A percentile compares a stretch with the other conserved stretches of the same genome.
These are phyloP conservation scores for Miltochrista miniata DNA, from an alignment of 2,888 invertebrate species.

Conservation along the genomic window DNA sequence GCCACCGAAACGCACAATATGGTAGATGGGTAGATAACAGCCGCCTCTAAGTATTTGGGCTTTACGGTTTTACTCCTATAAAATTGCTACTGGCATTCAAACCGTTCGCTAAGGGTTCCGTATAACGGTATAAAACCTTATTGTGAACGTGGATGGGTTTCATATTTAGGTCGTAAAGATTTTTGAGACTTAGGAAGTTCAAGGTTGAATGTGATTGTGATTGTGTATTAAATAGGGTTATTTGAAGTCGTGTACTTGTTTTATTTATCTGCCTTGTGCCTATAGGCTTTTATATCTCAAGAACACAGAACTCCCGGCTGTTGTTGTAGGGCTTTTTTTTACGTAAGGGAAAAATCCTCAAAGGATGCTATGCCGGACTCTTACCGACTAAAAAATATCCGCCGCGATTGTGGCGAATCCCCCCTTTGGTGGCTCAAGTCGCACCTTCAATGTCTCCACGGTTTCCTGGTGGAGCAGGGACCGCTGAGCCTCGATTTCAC, in stretches of 20 bases:
- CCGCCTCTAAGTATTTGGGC: conserved; percentile 64
- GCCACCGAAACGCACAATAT: conserved; percentile 76
- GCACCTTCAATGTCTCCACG: too few relatives aligned
- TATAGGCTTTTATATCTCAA: too few relatives aligned
- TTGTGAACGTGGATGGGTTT: conserved; percentile 40
- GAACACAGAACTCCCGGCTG: too few relatives aligned
- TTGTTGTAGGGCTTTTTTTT: too few relatives aligned
- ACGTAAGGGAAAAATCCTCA: too few relatives aligned
- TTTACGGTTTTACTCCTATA: conserved; percentile 58
- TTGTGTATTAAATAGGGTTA: background rate
- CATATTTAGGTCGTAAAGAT: conserved; percentile 35
- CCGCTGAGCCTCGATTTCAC: too few relatives aligned
- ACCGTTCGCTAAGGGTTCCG: conserved; percentile 31
- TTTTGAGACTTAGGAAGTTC: conserved; percentile 27
- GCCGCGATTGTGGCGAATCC: too few relatives aligned
- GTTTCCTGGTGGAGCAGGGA: too few relatives aligned
- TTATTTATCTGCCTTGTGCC: background rate
- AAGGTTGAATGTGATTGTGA: conserved; percentile 14
- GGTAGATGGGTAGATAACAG: conserved; percentile 77
- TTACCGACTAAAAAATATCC: too few relatives aligned
- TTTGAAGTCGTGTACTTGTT: background rate
- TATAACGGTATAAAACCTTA: conserved; percentile 34
- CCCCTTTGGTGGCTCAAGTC: too few relatives aligned
- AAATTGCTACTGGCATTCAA: conserved; percentile 43
- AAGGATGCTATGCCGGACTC: too few relatives aligned